These are phyloP conservation scores for Acanthococcus lagerstroemiae DNA, from an alignment of 2,888 invertebrate species.

Conservation along the genomic window DNA sequence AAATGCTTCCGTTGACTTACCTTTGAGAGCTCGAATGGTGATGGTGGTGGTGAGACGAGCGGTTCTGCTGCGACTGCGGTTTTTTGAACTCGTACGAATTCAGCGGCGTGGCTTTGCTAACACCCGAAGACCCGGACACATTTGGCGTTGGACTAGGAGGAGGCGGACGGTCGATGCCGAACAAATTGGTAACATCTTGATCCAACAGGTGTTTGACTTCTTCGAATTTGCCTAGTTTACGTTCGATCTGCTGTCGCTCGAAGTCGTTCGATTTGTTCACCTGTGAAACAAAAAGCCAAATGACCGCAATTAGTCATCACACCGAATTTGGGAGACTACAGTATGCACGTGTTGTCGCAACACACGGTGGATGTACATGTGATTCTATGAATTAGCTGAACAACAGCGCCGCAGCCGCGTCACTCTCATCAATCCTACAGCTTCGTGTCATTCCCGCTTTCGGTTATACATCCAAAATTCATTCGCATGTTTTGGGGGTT, in stretches of 20 bases:
- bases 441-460: no score
- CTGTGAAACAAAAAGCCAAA: conserved; percentile 46
- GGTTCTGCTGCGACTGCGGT: conserved; percentile 41
- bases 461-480: no score
- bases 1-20: conserved; percentile 3
- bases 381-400: no score
- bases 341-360: no score
- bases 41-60: conserved; percentile 33
- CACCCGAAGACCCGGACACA: conserved; percentile 35
- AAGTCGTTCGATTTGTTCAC: conserved; percentile 53
- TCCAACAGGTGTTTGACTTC: conserved; percentile 52
- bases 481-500: no score
- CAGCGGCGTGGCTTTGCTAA: conserved; percentile 44
- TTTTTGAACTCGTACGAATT: conserved; percentile 53
- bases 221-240: conserved; percentile 59
- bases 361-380: no score
- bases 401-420: no score
- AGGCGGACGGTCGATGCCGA: conserved; percentile 59
- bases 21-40: conserved; percentile 15
- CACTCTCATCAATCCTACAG: no score
- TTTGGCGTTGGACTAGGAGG: conserved; percentile 55
- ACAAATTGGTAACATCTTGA: conserved; percentile 48
- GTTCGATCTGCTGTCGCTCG: conserved; percentile 56
- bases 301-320: no score
- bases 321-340: no score